Conservation (phyloP, 2,888 invertebrate genomes). For the Lomographa bimaculata region DNA sequence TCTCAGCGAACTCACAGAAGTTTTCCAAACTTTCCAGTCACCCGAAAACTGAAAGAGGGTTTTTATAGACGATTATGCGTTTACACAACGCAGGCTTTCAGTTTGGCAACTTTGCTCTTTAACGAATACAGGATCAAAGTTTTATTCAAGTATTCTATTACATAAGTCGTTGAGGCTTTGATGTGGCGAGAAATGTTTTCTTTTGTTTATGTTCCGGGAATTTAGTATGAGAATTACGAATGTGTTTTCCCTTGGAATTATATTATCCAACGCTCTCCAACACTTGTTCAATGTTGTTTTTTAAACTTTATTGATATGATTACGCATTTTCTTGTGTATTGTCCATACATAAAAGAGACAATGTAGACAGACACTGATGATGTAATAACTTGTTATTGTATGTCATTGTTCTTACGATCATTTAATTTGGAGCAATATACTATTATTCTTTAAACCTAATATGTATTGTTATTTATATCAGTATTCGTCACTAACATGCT, state of each 20-base stretch:
- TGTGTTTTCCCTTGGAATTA: background rate
- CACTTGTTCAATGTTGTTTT: no score
- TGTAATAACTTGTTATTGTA: no score
- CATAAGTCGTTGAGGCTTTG: constrained; percentile 29
- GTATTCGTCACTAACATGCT: no score
- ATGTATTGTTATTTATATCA: no score
- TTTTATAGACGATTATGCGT: constrained; percentile 49
- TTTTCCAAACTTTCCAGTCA: constrained; percentile 28
- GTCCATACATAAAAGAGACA: no score
- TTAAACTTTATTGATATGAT: no score
- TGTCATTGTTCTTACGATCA: no score
- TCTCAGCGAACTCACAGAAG: constrained; percentile 31
- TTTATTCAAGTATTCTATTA: constrained; percentile 35
- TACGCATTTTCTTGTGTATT: no score
- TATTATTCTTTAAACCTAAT: no score
- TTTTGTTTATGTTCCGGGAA: constrained; percentile 8
- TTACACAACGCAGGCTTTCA: constrained; percentile 42
- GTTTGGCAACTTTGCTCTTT: constrained; percentile 39
- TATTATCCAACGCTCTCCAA: no score
- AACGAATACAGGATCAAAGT: constrained; percentile 37
- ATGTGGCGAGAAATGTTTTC: constrained; percentile 9
- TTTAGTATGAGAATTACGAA: constrained; percentile 2
- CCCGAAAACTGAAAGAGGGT: constrained; percentile 34
- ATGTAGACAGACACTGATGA: no score
- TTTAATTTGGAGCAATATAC: no score